Conservation (phyloP, 2,113 vertebrate genomes). For the Struthio camelus region DNA sequence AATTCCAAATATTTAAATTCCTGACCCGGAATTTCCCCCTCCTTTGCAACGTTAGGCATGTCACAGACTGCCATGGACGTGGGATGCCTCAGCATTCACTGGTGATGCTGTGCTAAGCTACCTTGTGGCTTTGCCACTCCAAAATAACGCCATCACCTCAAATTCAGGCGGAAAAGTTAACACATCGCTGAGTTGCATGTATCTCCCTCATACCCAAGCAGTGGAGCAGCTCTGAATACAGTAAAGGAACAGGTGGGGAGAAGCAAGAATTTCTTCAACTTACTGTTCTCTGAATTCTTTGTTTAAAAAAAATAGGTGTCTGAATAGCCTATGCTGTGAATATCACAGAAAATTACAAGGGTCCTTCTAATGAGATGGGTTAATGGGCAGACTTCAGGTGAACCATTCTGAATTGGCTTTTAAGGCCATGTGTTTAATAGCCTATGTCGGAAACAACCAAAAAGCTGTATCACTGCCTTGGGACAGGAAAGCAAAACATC, state of each 20-base stretch:
- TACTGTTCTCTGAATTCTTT: not conserved
- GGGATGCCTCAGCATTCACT: not conserved
- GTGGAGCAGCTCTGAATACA: not conserved
- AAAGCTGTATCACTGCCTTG: not conserved
- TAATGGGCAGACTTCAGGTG: not conserved
- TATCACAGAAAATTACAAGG: not conserved
- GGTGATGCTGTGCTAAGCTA: not conserved
- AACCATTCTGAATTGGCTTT: not conserved
- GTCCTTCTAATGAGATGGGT: not conserved
- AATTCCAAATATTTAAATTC: not conserved
- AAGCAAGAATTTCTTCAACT: not conserved
- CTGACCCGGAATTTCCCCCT: not conserved
- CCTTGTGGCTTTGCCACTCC: not conserved
- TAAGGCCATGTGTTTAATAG: not conserved
- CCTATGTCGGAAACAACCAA: not conserved
- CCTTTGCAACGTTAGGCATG: not conserved
- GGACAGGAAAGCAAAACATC: not conserved
- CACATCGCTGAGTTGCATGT: not conserved
- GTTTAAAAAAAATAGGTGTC: not conserved
- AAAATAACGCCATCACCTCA: not conserved
- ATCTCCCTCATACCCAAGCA: not conserved
- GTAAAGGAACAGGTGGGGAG: not conserved
- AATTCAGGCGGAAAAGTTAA: accelerated
- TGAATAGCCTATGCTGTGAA: not conserved
- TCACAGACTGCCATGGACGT: accelerated